Percentiles rank a stretch among this genome's conserved stretches.
Evolutionary conservation across 2,888 invertebrate species (phyloP).

Genomic region (Cyclophora punctaria): DNA sequence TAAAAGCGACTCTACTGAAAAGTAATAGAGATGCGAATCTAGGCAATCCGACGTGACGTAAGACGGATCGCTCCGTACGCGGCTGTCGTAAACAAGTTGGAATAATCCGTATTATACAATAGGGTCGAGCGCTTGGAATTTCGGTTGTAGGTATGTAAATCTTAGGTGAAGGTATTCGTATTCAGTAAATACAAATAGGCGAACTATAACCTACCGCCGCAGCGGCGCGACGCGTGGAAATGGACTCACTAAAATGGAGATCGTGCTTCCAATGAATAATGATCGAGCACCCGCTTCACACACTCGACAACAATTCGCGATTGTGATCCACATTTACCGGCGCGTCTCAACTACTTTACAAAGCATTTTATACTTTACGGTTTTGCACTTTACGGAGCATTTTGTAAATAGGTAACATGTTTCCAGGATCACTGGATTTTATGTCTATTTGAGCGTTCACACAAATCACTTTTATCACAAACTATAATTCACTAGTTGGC

Average conservation of each 20-base stretch:
- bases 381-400: too few relatives aligned
- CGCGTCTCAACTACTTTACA: background rate
- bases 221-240: conserved; percentile 27
- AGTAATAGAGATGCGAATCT: conserved; percentile 23
- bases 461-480: conserved; percentile 23
- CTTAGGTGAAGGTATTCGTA: conserved; percentile 13
- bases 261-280: conserved; percentile 38
- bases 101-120: conserved; percentile 41
- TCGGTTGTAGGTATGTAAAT: conserved; percentile 24
- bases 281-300: conserved; percentile 28
- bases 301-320: conserved; percentile 19
- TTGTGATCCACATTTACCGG: conserved; percentile 9
- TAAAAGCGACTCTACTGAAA: conserved; percentile 22
- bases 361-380: background rate
- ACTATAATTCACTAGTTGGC: conserved; percentile 39
- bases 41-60: conserved; percentile 34
- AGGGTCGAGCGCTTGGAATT: conserved; percentile 25
- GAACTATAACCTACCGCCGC: conserved; percentile 11
- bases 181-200: conserved; percentile 35
- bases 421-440: conserved; percentile 1
- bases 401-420: too few relatives aligned
- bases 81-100: conserved; percentile 31
- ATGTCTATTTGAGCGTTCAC: conserved; percentile 5
- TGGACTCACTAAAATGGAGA: conserved; percentile 33
- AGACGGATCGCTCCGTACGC: conserved; percentile 24